These are phyloP conservation scores for Spermophilus dauricus DNA, from an alignment of 2,113 vertebrate species.

Conservation along the genomic window DNA sequence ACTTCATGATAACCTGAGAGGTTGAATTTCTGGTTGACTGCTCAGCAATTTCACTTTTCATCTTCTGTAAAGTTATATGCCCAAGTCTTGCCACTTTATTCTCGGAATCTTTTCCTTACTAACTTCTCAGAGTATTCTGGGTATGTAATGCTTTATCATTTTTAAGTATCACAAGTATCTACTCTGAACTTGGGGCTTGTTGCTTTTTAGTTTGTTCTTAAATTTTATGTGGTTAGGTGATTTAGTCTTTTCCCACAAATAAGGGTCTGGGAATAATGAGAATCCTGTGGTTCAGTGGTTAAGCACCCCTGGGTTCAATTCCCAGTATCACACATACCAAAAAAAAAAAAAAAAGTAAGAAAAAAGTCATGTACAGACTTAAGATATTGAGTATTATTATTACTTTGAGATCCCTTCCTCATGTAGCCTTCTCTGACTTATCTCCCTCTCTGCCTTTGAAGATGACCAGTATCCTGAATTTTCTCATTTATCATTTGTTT, in stretches of 20 bases:
- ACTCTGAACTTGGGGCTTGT: neutral
- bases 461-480: neutral
- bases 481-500: neutral
- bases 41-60: neutral
- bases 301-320: too few relatives aligned
- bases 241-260: neutral
- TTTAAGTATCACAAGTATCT: neutral
- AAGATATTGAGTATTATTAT: neutral
- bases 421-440: neutral
- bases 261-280: too few relatives aligned
- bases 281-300: too few relatives aligned
- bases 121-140: conserved; percentile 9
- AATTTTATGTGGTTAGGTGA: neutral
- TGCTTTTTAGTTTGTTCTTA: neutral
- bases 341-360: too few relatives aligned
- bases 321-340: too few relatives aligned
- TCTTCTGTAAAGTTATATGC: conserved; percentile 5
- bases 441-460: neutral
- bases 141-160: neutral
- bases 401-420: neutral
- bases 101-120: neutral
- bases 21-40: neutral
- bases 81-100: neutral
- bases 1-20: neutral
- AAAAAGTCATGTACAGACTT: neutral